A percentile compares a stretch with the other conserved stretches of the same genome.
phyloP scores from a whole-genome alignment of 2,113 vertebrate species.

The Gobiocypris rarus region DNA sequence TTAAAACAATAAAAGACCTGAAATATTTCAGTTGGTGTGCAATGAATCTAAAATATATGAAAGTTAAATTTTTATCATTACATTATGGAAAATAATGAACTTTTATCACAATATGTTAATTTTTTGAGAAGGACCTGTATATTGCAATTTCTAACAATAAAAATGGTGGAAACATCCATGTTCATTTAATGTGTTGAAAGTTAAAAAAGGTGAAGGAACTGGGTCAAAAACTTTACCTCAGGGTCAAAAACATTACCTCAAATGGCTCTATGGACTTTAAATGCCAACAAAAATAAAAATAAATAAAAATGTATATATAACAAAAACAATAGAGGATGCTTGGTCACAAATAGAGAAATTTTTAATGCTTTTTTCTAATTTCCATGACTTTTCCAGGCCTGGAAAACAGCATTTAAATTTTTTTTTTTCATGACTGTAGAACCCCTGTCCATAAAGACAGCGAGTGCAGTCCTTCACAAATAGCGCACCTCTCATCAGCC shows the following conservation, averaged over 20 bases:
- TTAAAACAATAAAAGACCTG: no score
- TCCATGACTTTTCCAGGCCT: neutral
- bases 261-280: neutral
- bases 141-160: neutral
- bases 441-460: conserved; percentile 31
- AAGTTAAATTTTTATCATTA: no score
- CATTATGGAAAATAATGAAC: no score
- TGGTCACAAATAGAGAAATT: no score
- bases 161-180: neutral
- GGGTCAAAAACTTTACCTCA: no score
- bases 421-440: neutral
- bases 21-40: no score
- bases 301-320: neutral
- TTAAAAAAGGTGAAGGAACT: neutral
- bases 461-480: conserved; percentile 25
- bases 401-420: neutral
- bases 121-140: no score
- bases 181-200: neutral
- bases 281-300: neutral
- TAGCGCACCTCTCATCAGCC: conserved; percentile 9
- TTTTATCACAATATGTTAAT: no score
- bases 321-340: neutral
- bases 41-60: no score
- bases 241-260: neutral
- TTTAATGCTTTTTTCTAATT: no score